Evolutionary conservation across 2,888 invertebrate species (phyloP).

Genomic region (Belgica antarctica): DNA sequence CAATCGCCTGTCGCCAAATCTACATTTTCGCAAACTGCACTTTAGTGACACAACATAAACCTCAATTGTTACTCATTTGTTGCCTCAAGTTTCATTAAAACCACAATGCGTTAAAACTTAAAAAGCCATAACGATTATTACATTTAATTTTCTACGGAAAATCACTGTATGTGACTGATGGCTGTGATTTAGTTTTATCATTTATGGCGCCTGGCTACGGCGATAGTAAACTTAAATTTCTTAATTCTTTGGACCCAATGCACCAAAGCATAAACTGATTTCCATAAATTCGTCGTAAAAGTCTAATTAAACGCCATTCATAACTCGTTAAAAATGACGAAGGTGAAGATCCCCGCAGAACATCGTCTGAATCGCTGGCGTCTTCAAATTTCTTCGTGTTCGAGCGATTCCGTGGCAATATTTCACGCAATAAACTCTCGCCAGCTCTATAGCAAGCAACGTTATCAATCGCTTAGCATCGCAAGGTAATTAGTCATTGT

Average conservation of each 20-base stretch:
- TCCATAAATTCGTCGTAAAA: slow-evolving; percentile 24
- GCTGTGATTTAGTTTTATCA: not conserved
- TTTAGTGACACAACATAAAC: not conserved
- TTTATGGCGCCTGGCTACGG: not conserved
- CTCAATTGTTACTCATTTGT: not conserved
- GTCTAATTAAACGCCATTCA: slow-evolving; percentile 18
- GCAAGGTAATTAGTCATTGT: slow-evolving; percentile 40
- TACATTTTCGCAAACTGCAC: not conserved
- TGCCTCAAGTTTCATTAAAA: not conserved
- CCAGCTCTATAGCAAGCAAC: not conserved
- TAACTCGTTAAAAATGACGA: slow-evolving; percentile 16
- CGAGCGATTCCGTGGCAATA: not conserved
- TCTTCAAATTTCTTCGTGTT: slow-evolving; percentile 4
- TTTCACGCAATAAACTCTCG: slow-evolving; percentile 3
- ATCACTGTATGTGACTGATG: not conserved
- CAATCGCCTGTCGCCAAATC: no score
- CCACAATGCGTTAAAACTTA: no score
- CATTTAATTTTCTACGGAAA: not conserved
- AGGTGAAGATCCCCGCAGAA: not conserved
- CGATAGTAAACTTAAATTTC: not conserved
- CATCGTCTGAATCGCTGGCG: not conserved
- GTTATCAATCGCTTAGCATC: slow-evolving; percentile 34
- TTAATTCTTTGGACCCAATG: not conserved
- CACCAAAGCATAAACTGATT: not conserved
- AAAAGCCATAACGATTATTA: not conserved